Evolutionary conservation across 2,888 invertebrate genomes (phyloP), one percentile per base, ranked within the genome.

Genomic region (Ophioninae sp.): DNA sequence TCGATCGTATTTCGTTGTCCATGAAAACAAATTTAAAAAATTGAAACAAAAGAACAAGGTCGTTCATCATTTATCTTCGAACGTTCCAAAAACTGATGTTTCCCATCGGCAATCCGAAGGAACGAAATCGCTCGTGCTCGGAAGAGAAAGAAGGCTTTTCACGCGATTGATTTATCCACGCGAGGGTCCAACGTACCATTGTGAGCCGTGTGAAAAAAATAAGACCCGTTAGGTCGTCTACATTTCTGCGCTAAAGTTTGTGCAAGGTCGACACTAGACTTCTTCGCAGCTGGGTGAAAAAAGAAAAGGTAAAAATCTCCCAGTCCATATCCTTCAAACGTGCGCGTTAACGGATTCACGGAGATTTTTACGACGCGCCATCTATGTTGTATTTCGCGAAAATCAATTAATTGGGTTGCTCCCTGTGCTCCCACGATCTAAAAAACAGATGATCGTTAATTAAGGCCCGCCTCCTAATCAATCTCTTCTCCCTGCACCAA

Each of bases 311-410:
- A 30, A 30, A 69, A 22, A 51, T 63, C 69, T 13, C 61, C 61
- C 59, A 41, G 23, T 77, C 56, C 56, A n/a, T 63, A 69, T 59
- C 51, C 39, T 37, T 37, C 58, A 59, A 69, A 73, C 81, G 78
- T 30, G 30, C 77, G 61, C 76, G 76, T 82, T 84, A 84, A 84
- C 84, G 84, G 82, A 82, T 84, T 79, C 30, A 84, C 79, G 73
- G 84, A 81, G 79, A 77, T 79, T 73, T 58, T 39, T 37, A 41
- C 30, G 37, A 51, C 39, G 51, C 37, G n/a, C 10, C 51, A 61
- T 9, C 64, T 3, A 23, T 10, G 2, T 64, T 37, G 9, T 64
- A n/a, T 51, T 64, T 74, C 59, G 41, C 74, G 67, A 79, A 79
- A 74, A 79, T 68, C 67, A 79, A 77, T 82, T 64, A 81, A 79